Evolutionary conservation across 2,888 invertebrate species (phyloP), one percentile per base, ranked within the genome.

Genomic region (Diarsia mendica): DNA sequence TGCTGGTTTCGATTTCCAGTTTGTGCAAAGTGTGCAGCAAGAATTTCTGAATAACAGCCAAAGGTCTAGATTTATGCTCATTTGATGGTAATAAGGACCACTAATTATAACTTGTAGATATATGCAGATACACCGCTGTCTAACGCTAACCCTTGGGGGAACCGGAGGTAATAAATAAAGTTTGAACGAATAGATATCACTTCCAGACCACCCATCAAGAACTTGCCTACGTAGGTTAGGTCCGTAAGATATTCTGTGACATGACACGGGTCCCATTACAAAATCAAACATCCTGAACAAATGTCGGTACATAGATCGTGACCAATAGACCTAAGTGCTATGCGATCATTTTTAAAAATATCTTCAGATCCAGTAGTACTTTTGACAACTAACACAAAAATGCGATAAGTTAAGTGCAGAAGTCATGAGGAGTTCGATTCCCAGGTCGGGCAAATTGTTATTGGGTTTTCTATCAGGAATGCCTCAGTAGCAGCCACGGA

Each of bases 241-340:
- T 44, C 48, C 61, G 8, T n/a, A 61, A 73, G n/a, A 13, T 51
- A 73, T 46, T n/a, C 28, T 67, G 48, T 44, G 49, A 60, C 28
- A 44, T 71, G 60, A 71, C 44, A 49, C 10, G 60, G 73, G 49
- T 73, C n/a, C 49, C 28, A 53, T 44, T 44, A 44, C 28, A 20
- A 70, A 51, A 71, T 51, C 71, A 28, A 73, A 61, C 51, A 61
- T 44, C 49, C 58, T 49, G n/a, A 55, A 39, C 20, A 15, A 55
- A 48, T n/a, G 48, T 18, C 33, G 10, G 58, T 53, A 60, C 28
- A 39, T 55, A 18, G 28, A 28, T 28, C 9, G 8, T 23, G 48
- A 60, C 20, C 58, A 33, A 10, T 11, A 11, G 55, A n/a, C 15
- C 33, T 23, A 44, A 61, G 46, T 69, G 11, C 3, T 33, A 6